Evolutionary conservation across 2,797 vertebrate species (phyloP).

Genomic region (Austrolebias charrua): DNA sequence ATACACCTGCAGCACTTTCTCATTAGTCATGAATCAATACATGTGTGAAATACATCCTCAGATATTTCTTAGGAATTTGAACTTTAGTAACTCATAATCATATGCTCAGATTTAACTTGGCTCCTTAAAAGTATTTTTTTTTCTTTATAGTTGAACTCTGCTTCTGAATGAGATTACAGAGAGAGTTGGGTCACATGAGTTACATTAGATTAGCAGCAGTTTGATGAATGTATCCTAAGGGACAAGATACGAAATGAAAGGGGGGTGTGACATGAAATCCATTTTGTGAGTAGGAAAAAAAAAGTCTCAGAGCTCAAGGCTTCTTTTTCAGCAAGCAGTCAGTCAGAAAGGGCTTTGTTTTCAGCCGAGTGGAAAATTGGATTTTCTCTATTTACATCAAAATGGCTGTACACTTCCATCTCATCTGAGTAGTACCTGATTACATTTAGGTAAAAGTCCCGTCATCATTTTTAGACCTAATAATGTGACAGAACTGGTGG

Average conservation of each 20-base stretch:
- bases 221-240: slow-evolving; percentile 14
- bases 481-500: slow-evolving; percentile 30
- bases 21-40: not conserved
- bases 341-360: slow-evolving; percentile 61
- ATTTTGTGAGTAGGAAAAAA: slow-evolving; percentile 27
- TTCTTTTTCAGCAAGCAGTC: slow-evolving; percentile 45
- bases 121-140: slow-evolving; percentile 5
- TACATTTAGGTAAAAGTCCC: slow-evolving; percentile 34
- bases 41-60: slow-evolving; percentile 1
- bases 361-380: slow-evolving; percentile 68
- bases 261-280: slow-evolving; percentile 25
- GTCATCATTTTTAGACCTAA: slow-evolving; percentile 51
- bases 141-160: not conserved
- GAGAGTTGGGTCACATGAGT: slow-evolving; percentile 3
- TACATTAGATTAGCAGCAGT: slow-evolving; percentile 15
- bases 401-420: slow-evolving; percentile 45
- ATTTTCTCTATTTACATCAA: slow-evolving; percentile 67
- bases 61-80: not conserved
- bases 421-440: slow-evolving; percentile 48
- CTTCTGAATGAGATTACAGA: slow-evolving; percentile 6
- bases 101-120: not conserved
- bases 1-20: not conserved
- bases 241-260: slow-evolving; percentile 37
- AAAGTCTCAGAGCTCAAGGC: slow-evolving; percentile 14
- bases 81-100: slow-evolving; percentile 4